phyloP scores from a whole-genome alignment of 2,797 vertebrate species.

The Bradypodion ventrale region DNA sequence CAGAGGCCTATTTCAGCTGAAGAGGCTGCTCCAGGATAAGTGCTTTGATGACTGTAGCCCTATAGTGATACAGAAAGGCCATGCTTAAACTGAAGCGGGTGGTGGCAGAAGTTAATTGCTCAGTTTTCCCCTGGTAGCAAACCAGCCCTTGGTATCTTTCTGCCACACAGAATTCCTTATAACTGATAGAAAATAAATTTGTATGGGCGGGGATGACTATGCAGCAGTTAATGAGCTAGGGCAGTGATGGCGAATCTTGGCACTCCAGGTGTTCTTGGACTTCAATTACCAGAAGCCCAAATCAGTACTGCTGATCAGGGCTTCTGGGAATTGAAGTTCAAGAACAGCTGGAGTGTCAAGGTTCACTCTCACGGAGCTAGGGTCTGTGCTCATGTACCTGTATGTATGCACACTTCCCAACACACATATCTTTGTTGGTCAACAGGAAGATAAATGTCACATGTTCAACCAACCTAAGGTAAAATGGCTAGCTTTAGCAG shows the following conservation, averaged over 20 bases:
- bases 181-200: conserved; percentile 13
- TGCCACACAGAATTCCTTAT: neutral
- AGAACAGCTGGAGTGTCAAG: no score
- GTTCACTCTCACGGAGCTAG: no score
- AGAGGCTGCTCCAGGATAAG: conserved; percentile 30
- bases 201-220: conserved; percentile 14
- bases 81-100: neutral
- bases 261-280: no score
- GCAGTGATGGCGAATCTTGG: no score
- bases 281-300: no score
- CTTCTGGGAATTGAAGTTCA: no score
- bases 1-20: conserved; percentile 7
- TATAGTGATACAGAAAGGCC: conserved; percentile 32
- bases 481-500: neutral
- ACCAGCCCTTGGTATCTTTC: neutral
- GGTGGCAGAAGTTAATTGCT: conserved; percentile 15
- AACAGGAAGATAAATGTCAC: neutral
- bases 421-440: neutral
- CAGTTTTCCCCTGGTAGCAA: neutral
- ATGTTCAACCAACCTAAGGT: neutral
- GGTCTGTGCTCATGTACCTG: neutral
- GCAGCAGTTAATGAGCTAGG: neutral
- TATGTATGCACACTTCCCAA: neutral
- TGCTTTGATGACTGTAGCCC: conserved; percentile 15
- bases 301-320: no score